These are phyloP conservation scores for Asobara japonica DNA, from an alignment of 1,140 invertebrate genomes.

Conservation along the genomic window DNA sequence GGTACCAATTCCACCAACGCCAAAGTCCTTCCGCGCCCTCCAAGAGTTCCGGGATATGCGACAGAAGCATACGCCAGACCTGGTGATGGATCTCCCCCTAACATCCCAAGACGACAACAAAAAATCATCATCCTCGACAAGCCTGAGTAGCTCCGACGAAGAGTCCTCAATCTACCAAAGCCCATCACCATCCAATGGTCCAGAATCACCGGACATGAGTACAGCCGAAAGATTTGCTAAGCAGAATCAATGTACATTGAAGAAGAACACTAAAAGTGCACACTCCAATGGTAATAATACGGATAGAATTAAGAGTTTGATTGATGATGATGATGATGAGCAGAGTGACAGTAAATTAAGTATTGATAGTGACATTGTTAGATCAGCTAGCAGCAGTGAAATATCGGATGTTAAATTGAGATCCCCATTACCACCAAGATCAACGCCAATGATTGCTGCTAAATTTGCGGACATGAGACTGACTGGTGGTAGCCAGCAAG, in stretches of 20 bases:
- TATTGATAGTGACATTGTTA: slow-evolving; percentile 55
- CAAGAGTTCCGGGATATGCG: slow-evolving; percentile 67
- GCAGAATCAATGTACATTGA: slow-evolving; percentile 84
- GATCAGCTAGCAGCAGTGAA: slow-evolving; percentile 59
- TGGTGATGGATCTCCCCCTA: slow-evolving; percentile 87
- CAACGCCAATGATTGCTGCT: slow-evolving; percentile 69
- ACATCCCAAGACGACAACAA: slow-evolving; percentile 64
- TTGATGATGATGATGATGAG: slow-evolving; percentile 17
- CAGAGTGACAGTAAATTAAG: no score
- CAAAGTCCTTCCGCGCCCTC: slow-evolving; percentile 55
- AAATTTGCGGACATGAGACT: slow-evolving; percentile 72
- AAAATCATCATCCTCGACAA: slow-evolving; percentile 63
- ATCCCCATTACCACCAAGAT: slow-evolving; percentile 68
- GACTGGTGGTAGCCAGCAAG: slow-evolving; percentile 65
- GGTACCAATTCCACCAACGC: slow-evolving; percentile 47
- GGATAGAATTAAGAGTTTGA: slow-evolving; percentile 26
- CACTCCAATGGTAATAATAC: slow-evolving; percentile 24
- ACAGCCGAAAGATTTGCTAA: slow-evolving; percentile 80
- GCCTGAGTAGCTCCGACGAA: slow-evolving; percentile 60
- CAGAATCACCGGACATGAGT: slow-evolving; percentile 76
- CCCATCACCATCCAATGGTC: slow-evolving; percentile 58
- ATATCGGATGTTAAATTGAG: slow-evolving; percentile 50
- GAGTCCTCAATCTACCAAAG: slow-evolving; percentile 43
- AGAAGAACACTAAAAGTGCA: slow-evolving; percentile 78
- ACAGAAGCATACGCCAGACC: slow-evolving; percentile 82